Conservation (phyloP, 2,797 vertebrate species). For the Amphiprion clarkii region DNA sequence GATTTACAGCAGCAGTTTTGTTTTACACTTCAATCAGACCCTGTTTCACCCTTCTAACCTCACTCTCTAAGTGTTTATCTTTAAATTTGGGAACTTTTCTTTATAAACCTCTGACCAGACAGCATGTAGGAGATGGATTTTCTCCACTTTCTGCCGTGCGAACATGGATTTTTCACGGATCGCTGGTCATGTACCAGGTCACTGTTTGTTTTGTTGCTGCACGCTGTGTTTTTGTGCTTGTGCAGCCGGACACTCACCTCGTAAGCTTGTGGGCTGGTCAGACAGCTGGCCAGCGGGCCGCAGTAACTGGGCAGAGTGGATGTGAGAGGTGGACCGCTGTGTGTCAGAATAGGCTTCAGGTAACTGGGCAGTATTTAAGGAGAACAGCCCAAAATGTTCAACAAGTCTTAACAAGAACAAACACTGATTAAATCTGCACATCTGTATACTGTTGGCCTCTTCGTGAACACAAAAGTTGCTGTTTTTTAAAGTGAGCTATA, state of each 20-base stretch:
- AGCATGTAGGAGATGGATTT: not conserved
- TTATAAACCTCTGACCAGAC: not conserved
- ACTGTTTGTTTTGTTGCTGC: conserved; percentile 10
- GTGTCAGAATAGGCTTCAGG: conserved; percentile 97
- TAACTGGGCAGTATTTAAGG: conserved; percentile 88
- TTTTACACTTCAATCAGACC: not conserved
- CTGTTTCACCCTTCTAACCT: not conserved
- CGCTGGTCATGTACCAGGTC: conserved; percentile 1
- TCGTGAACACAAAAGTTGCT: not conserved
- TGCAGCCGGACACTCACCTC: conserved; percentile 86
- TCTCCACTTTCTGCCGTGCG: not conserved
- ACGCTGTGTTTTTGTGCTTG: conserved; percentile 4
- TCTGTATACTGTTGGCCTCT: no score
- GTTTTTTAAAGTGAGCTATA: not conserved
- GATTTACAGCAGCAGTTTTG: no score
- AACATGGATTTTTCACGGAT: conserved; percentile 7
- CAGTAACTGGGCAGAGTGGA: conserved; percentile 95
- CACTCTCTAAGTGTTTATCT: not conserved
- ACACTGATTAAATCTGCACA: not conserved
- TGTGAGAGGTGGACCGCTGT: conserved; percentile 95
- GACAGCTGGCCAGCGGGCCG: conserved; percentile 92
- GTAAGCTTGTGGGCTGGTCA: conserved; percentile 95
- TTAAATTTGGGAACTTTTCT: not conserved
- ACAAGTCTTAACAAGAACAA: not conserved
- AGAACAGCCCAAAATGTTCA: conserved; percentile 13